Evolutionary conservation across 2,113 vertebrate species (phyloP).

Genomic region (Cranoglanis bouderius): DNA sequence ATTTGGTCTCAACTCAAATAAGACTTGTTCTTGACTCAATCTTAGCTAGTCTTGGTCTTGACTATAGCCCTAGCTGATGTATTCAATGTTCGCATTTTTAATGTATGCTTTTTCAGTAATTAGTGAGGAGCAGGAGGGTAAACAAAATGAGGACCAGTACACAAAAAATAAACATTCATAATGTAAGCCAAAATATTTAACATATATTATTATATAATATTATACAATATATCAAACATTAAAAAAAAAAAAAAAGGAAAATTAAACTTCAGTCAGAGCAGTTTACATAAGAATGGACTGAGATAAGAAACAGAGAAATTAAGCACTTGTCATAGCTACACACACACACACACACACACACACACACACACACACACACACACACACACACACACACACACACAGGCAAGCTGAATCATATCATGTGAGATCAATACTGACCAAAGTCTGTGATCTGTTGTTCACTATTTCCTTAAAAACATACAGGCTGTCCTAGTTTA

Average conservation of each 20-base stretch:
- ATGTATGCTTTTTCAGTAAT: neutral
- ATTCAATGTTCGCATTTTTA: neutral
- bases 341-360: too few relatives aligned
- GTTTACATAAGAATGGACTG: neutral
- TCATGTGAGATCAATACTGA: constrained; percentile 30
- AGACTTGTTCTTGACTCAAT: neutral
- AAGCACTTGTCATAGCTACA: too few relatives aligned
- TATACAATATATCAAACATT: too few relatives aligned
- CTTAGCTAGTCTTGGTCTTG: neutral
- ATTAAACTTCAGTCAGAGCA: neutral
- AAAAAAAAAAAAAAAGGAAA: neutral
- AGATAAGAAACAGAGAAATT: too few relatives aligned
- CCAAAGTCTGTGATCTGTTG: neutral
- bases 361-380: too few relatives aligned
- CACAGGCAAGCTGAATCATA: constrained; percentile 14
- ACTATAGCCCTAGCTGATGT: neutral
- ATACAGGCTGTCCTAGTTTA: neutral
- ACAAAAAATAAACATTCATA: neutral
- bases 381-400: constrained; percentile 31
- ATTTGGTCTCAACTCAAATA: neutral
- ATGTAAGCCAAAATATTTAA: neutral
- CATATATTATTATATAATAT: too few relatives aligned
- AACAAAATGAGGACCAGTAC: neutral
- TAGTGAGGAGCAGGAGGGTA: neutral
- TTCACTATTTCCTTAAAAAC: neutral